Evolutionary conservation across 1,140 invertebrate species (phyloP), one percentile per base, ranked within the genome.

Genomic region (Spodoptera litura): DNA sequence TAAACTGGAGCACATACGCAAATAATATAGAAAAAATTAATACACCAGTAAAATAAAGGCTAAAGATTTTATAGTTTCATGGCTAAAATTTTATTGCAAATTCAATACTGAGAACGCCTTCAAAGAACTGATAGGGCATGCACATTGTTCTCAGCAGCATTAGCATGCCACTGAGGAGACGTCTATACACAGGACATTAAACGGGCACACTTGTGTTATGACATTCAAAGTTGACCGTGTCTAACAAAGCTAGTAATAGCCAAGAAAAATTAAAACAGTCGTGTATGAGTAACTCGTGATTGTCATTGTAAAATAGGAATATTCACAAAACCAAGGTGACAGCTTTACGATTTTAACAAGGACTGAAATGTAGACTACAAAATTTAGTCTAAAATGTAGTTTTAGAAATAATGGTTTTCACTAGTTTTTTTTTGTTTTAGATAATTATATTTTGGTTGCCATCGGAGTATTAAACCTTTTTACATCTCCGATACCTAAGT

Each of bases 221-320:
- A 90, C 90, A 91, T 92, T 92, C 89, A 91, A 85, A 89, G 78
- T 88, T 88, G 88, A 91, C 92, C 92, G 90, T 93, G 87, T 92
- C 92, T 82, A 92, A 93, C 77, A 80, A 58, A 79, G 8, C 56
- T 20, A 31, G 87, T 85, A 91, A 92, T 87, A 84, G 82, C 81
- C 81, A 78, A 83, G 80, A 79, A 80, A 87, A 86, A 86, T 85
- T 85, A 83, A 80, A 84, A 90, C 73, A 83, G 38, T 44, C 38
- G 5, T 25, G 2, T 25, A 13, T n/a, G 71, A 20, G 38, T 59
- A 20, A 44, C 51, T 15, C 71, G 58, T 61, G 20, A 74, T 74
- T 74, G 56, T 52, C 20, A 8, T 64, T 44, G 61, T 64, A 10
- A 49, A 49, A 15, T 44, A 4, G 25, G 35, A 20, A 64, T 64